phyloP scores from a whole-genome alignment of 2,797 vertebrate species.

The Gallinago stenura region DNA sequence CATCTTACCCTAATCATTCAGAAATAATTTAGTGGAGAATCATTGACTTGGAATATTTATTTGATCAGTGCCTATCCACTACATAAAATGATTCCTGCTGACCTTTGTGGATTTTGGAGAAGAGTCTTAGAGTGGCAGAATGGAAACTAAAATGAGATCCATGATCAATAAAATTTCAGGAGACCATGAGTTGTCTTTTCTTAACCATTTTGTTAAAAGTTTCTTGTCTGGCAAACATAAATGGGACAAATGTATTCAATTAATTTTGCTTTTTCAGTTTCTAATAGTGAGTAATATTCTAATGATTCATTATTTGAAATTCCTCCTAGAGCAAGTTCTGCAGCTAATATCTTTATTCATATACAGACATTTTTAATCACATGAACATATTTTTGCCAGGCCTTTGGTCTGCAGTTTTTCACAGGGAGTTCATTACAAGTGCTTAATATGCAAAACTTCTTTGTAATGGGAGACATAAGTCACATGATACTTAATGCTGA shows the following conservation, averaged over 20 bases:
- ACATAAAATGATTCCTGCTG: neutral
- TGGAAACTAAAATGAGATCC: neutral
- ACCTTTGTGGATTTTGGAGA: neutral
- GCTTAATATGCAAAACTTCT: neutral
- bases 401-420: neutral
- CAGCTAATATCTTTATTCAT: neutral
- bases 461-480: neutral
- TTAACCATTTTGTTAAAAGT: neutral
- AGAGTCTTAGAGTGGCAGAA: neutral
- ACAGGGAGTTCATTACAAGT: neutral
- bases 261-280: conserved; percentile 4
- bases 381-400: neutral
- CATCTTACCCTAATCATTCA: neutral
- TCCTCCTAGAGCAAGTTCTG: neutral
- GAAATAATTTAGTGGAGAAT: neutral
- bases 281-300: neutral
- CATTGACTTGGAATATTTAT: neutral
- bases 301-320: conserved; percentile 21
- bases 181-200: neutral
- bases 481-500: neutral
- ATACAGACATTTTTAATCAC: neutral
- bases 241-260: neutral
- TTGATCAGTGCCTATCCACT: neutral
- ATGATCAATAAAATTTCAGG: neutral
- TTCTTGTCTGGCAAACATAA: neutral